Evolutionary conservation across 2,888 invertebrate species (phyloP), one percentile per base, ranked within the genome.

Genomic region (Eristalis tenax): DNA sequence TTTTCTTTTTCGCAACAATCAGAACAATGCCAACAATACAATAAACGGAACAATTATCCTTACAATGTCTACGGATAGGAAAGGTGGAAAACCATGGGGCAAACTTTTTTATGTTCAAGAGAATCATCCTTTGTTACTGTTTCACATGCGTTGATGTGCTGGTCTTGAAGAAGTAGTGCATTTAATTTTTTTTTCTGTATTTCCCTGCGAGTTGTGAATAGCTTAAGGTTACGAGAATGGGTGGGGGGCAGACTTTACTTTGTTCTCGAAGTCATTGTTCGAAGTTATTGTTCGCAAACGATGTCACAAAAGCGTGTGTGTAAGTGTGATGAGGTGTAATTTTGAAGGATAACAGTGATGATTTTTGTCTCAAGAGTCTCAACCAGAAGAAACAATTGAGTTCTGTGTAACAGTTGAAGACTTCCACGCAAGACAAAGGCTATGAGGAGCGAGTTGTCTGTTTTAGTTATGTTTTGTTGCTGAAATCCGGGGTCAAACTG

Each of bases 41-140:
- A 79, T 78, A 83, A 83, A 78, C 63, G 83, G 74, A 86, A 87
- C 78, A 87, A 87, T 87, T 79, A 87, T 79, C 71, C 56, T 56
- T 63, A 75, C 35, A 50, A 10, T 32, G 75, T 71, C 69, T 59
- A 69, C 50, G 65, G 81, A 22, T 68, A 43, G 61, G 63, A 76
- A 23, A 50, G 57, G 40, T 15, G 13, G n/a, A 65, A 40, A 28
- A 57, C 56, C 63, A 63, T 78, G 78, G 40, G 38, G 64, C 64
- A 11, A 64, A 66, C 64, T 73, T 40, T 26, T 32, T 64, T 15
- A 6, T 64, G 22, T 56, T 50, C 23, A 38, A 38, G 50, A n/a
- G 5, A 50, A 18, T 50, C 50, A 18, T n/a, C 50, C 50, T 50
- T 50, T 59, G 59, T n/a, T 59, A 13, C 10, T 59, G 11, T 3